Conservation (phyloP, 2,113 vertebrate species). For the Oryzias celebensis region DNA sequence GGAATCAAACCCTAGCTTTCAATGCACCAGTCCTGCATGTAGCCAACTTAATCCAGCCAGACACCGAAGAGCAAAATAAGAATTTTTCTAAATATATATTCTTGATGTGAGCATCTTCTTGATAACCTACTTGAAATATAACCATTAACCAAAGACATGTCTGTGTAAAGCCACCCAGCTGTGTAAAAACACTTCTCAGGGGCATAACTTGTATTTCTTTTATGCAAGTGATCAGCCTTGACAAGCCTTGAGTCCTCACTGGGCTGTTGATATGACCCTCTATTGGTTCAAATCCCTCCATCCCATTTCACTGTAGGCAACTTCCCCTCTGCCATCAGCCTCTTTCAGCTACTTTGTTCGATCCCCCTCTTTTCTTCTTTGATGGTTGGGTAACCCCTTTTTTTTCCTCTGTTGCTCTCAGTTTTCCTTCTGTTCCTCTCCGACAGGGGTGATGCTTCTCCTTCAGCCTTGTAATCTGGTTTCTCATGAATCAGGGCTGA, state of each 20-base stretch:
- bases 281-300: conserved; percentile 36
- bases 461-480: conserved; percentile 27
- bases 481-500: conserved; percentile 31
- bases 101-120: background rate
- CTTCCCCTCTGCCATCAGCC: conserved; percentile 38
- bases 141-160: conserved; percentile 10
- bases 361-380: conserved; percentile 26
- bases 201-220: conserved; percentile 28
- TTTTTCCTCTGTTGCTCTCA: conserved; percentile 10
- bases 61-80: too few species aligned
- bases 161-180: conserved; percentile 20
- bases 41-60: too few species aligned
- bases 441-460: conserved; percentile 18
- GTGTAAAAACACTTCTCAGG: background rate
- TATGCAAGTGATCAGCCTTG: conserved; percentile 40
- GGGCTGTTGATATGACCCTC: conserved; percentile 49
- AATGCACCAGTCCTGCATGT: too few species aligned
- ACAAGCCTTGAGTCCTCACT: conserved; percentile 28
- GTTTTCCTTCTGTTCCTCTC: background rate
- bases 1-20: too few species aligned
- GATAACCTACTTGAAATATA: background rate
- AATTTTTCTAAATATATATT: too few species aligned
- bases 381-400: conserved; percentile 28
- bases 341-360: conserved; percentile 35
- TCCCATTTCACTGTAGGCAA: conserved; percentile 38